Evolutionary conservation across 2,113 vertebrate genomes (phyloP).

Genomic region (Candoia aspera): DNA sequence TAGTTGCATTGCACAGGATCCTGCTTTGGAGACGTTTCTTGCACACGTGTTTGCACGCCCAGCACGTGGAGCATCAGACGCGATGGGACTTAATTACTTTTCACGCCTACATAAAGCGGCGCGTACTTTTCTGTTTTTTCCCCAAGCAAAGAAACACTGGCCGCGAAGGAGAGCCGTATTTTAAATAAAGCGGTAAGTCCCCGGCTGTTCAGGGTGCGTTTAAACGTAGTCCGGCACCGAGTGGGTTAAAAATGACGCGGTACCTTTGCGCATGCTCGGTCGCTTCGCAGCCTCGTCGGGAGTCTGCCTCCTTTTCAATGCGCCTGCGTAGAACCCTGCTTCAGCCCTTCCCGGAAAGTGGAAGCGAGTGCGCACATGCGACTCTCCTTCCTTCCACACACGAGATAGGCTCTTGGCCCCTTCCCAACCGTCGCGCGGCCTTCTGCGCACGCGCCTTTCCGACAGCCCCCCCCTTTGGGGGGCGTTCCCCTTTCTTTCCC

Average conservation of each 20-base stretch:
- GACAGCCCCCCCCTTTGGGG: not conserved
- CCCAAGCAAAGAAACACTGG: not conserved
- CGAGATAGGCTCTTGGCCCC: rapidly evolving
- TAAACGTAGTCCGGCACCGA: not conserved
- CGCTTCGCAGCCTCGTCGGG: rapidly evolving
- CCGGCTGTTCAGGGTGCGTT: not conserved
- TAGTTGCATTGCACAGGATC: no score
- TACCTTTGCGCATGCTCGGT: conserved; percentile 1
- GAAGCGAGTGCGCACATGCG: not conserved
- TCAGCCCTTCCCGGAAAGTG: rapidly evolving
- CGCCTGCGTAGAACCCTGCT: not conserved
- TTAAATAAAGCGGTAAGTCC: not conserved
- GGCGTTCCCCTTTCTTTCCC: not conserved
- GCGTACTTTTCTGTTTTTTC: not conserved
- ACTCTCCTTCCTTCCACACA: rapidly evolving
- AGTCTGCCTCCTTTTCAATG: rapidly evolving
- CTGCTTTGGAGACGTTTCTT: no score
- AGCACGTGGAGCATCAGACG: not conserved
- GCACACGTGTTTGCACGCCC: not conserved
- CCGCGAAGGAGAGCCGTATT: not conserved
- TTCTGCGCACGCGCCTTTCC: not conserved
- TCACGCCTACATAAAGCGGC: not conserved
- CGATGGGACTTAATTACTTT: not conserved
- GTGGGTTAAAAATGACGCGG: not conserved
- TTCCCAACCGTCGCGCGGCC: not conserved